Conservation (phyloP, 2,797 vertebrate species). For the Fratercula arctica region DNA sequence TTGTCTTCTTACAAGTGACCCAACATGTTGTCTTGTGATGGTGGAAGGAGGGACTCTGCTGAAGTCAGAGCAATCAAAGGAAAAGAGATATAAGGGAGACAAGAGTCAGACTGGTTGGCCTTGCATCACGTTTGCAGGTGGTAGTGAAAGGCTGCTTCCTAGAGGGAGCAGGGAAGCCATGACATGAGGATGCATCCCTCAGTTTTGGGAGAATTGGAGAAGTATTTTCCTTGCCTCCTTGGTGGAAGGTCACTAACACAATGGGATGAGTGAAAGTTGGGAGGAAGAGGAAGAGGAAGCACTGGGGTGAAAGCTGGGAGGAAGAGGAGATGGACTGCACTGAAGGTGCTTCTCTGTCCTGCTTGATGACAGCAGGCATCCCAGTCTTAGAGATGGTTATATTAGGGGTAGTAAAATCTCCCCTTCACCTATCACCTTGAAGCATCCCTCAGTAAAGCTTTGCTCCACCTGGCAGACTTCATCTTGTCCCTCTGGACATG, state of each 20-base stretch:
- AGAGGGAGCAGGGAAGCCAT: not conserved
- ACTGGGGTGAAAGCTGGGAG: not conserved
- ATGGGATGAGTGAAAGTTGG: not conserved
- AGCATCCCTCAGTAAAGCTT: not conserved
- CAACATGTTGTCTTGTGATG: not conserved
- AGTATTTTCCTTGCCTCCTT: not conserved
- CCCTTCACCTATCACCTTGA: not conserved
- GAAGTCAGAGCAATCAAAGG: not conserved
- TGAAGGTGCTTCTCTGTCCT: not conserved
- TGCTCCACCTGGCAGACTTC: not conserved
- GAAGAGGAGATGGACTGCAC: not conserved
- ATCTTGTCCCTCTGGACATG: not conserved
- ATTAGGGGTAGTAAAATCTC: not conserved
- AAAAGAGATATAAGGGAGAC: not conserved
- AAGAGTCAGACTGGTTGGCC: not conserved
- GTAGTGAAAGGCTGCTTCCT: not conserved
- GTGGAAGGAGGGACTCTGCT: not conserved
- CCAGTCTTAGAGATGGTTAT: not conserved
- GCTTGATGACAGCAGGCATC: not conserved
- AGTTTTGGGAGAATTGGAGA: not conserved
- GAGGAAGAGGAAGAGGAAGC: not conserved
- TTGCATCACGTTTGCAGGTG: not conserved
- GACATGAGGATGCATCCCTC: not conserved
- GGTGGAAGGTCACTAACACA: not conserved
- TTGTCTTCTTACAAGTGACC: rapidly evolving